phyloP scores from a whole-genome alignment of 2,113 vertebrate genomes.

The Carassius auratus region DNA sequence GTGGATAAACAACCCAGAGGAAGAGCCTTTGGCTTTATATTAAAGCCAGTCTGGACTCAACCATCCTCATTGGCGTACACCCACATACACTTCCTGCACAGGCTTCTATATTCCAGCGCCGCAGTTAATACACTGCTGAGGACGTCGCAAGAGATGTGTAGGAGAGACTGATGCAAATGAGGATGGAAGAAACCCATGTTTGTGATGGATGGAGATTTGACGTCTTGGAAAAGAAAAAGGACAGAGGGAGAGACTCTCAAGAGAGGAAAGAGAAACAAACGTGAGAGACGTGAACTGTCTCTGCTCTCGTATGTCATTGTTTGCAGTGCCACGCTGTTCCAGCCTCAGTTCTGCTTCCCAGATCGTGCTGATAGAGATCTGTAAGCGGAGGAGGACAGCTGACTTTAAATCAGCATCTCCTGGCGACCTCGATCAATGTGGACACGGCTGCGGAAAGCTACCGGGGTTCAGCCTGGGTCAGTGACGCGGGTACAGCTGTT shows the following conservation, averaged over 20 bases:
- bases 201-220: conserved; percentile 28
- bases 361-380: conserved; percentile 29
- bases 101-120: neutral
- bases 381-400: conserved; percentile 20
- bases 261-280: conserved; percentile 18
- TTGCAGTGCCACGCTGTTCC: neutral
- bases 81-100: conserved; percentile 21
- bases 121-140: conserved; percentile 4
- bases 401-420: conserved; percentile 17
- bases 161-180: conserved; percentile 15
- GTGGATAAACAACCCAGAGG: neutral
- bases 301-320: neutral
- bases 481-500: neutral
- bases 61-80: conserved; percentile 26
- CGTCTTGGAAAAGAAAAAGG: conserved; percentile 14
- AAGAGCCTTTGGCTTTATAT: neutral
- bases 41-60: conserved; percentile 18
- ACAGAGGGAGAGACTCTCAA: conserved; percentile 11
- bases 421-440: conserved; percentile 14
- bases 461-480: conserved; percentile 13
- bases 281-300: neutral
- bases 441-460: conserved; percentile 19
- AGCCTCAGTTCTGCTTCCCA: conserved; percentile 12
- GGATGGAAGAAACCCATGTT: neutral
- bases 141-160: neutral